Evolutionary conservation across 2,888 invertebrate species (phyloP).

Genomic region (Protonemura montana): DNA sequence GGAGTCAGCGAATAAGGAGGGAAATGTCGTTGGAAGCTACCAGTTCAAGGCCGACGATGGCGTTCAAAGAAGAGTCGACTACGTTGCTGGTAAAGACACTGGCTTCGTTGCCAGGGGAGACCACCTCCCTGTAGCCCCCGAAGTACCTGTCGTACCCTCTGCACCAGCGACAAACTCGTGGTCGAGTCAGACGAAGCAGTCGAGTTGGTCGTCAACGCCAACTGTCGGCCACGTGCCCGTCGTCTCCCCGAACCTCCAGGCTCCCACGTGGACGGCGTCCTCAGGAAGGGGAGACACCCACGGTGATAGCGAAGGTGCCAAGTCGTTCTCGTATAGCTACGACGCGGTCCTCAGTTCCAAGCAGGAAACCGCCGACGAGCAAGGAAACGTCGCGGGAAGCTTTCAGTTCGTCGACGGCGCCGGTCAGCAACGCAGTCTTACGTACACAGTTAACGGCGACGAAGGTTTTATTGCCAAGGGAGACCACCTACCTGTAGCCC

Average conservation of each 20-base stretch:
- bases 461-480: conserved; percentile 48
- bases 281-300: background rate
- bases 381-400: conserved; percentile 53
- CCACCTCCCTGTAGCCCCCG: conserved; percentile 50
- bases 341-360: conserved; percentile 46
- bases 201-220: conserved; percentile 3
- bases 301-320: conserved; percentile 27
- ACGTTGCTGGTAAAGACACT: conserved; percentile 51
- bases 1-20: conserved; percentile 56
- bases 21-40: conserved; percentile 53
- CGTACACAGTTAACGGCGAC: conserved; percentile 51
- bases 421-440: conserved; percentile 49
- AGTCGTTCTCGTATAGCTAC: conserved; percentile 46
- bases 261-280: background rate
- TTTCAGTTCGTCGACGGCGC: conserved; percentile 52
- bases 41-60: conserved; percentile 52
- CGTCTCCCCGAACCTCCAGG: background rate
- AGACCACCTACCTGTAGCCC: conserved; percentile 28
- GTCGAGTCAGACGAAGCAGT: background rate
- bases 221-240: conserved; percentile 2
- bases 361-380: conserved; percentile 53
- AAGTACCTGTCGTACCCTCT: background rate
- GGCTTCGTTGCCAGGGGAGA: conserved; percentile 52
- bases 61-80: conserved; percentile 49
- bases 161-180: background rate